phyloP scores from a whole-genome alignment of 2,888 invertebrate species.

The Ctenicera cuprea region DNA sequence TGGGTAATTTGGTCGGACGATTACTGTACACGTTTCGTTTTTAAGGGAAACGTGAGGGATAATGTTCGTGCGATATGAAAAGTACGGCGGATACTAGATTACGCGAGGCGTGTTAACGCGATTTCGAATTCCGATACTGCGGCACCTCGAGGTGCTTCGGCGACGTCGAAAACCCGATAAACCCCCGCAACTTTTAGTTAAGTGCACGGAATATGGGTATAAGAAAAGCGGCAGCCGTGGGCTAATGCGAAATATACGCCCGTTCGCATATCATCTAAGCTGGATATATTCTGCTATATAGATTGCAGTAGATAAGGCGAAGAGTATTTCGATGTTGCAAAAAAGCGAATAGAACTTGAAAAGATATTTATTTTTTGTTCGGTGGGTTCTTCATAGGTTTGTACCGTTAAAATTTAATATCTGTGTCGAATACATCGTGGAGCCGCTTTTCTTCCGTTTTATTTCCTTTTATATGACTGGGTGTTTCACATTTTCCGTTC shows the following conservation, averaged over 20 bases:
- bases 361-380: too few relatives aligned
- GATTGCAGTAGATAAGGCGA: neutral
- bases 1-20: slow-evolving; percentile 16
- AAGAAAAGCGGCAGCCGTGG: slow-evolving; percentile 6
- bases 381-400: too few relatives aligned
- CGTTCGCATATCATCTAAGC: slow-evolving; percentile 5
- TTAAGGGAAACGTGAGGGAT: neutral
- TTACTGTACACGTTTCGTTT: slow-evolving; percentile 7
- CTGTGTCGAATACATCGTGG: too few relatives aligned
- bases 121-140: slow-evolving; percentile 18
- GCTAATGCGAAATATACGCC: slow-evolving; percentile 19
- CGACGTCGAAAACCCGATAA: slow-evolving; percentile 21
- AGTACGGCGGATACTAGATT: slow-evolving; percentile 8
- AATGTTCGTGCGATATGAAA: slow-evolving; percentile 23
- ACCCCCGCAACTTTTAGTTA: slow-evolving; percentile 9
- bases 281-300: neutral
- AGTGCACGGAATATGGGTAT: slow-evolving; percentile 11
- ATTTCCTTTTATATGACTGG: slow-evolving; percentile 15
- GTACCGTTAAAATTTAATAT: too few relatives aligned
- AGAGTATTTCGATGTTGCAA: too few relatives aligned
- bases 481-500: slow-evolving; percentile 52
- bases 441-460: slow-evolving; percentile 6
- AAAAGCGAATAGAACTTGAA: too few relatives aligned
- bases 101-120: slow-evolving; percentile 20
- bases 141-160: slow-evolving; percentile 1